A percentile compares a stretch with the other conserved stretches of the same genome.
These are phyloP conservation scores for Candoia aspera DNA, from an alignment of 2,113 vertebrate genomes.

Conservation along the genomic window DNA sequence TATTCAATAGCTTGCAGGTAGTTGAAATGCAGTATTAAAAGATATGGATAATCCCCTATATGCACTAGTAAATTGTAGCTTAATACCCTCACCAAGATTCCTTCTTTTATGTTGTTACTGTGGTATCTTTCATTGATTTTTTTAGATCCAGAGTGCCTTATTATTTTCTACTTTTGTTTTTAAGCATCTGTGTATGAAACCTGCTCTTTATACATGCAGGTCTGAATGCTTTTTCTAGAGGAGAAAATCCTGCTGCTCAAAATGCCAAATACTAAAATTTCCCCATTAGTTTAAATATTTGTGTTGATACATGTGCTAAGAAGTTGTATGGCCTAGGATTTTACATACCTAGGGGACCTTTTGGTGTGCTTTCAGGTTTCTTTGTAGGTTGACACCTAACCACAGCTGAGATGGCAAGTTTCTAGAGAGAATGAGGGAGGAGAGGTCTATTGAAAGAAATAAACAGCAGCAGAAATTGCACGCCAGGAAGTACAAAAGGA, in stretches of 20 bases:
- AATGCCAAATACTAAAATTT: not conserved
- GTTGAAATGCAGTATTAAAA: too few species aligned
- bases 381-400: not conserved
- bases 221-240: not conserved
- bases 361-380: not conserved
- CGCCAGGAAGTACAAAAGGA: not conserved
- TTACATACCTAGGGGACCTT: not conserved
- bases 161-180: not conserved
- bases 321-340: not conserved
- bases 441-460: not conserved
- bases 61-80: not conserved
- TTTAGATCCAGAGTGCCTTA: not conserved
- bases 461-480: not conserved
- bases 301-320: not conserved
- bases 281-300: conserved; percentile 10
- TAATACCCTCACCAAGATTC: too few species aligned
- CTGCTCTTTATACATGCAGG: not conserved
- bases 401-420: not conserved
- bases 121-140: not conserved
- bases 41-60: too few species aligned
- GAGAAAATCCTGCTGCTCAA: not conserved
- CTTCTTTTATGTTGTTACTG: too few species aligned
- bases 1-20: too few species aligned
- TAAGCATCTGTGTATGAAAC: not conserved
- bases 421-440: not conserved